Conservation (phyloP, 2,888 invertebrate species). For the Syritta pipiens region DNA sequence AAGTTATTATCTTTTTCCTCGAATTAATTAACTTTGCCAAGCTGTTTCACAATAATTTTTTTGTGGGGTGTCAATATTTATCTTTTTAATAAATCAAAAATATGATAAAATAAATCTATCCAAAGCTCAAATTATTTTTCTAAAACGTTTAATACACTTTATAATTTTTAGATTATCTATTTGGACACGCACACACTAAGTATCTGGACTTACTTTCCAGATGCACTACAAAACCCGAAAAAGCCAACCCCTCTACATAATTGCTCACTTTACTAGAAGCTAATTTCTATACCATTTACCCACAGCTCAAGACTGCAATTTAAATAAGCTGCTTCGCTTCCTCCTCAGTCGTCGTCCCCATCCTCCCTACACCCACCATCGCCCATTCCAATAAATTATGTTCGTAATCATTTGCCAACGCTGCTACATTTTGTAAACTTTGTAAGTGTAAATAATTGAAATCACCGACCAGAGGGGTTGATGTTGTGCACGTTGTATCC, state of each 20-base stretch:
- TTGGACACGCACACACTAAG: not conserved
- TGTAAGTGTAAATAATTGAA: constrained; percentile 68
- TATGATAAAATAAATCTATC: too few species aligned
- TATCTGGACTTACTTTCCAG: not conserved
- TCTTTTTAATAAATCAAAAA: too few species aligned
- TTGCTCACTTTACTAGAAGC: constrained; percentile 59
- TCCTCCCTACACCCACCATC: constrained; percentile 4
- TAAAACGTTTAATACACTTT: too few species aligned
- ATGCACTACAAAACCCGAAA: constrained; percentile 23
- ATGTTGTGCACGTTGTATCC: constrained; percentile 27
- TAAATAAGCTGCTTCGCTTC: constrained; percentile 61
- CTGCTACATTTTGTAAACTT: constrained; percentile 55
- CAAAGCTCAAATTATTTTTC: too few species aligned
- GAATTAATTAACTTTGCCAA: too few species aligned
- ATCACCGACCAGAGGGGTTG: constrained; percentile 27
- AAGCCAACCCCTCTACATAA: constrained; percentile 27
- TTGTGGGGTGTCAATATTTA: too few species aligned
- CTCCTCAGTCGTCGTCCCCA: constrained; percentile 4
- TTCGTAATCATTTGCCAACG: constrained; percentile 51
- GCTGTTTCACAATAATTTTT: too few species aligned
- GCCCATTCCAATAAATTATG: constrained; percentile 55
- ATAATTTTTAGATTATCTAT: constrained; percentile 3
- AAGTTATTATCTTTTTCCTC: too few species aligned
- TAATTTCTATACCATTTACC: constrained; percentile 39
- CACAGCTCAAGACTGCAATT: constrained; percentile 47